Evolutionary conservation across 2,113 vertebrate genomes (phyloP).

Genomic region (Cyanoderma ruficeps): DNA sequence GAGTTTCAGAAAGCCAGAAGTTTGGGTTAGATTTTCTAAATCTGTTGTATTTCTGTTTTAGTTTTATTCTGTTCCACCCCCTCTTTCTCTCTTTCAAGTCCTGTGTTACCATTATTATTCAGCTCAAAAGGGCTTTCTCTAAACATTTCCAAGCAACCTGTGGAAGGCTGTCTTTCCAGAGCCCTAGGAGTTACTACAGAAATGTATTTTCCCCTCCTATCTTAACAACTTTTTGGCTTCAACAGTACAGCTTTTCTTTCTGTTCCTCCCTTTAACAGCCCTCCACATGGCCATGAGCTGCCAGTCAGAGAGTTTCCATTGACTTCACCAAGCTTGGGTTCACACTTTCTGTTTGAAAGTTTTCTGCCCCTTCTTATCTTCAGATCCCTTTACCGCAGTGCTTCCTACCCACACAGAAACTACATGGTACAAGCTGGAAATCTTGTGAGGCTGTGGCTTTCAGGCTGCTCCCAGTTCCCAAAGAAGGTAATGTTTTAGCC

Average conservation of each 20-base stretch:
- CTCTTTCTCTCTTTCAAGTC: not conserved
- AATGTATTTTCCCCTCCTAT: not conserved
- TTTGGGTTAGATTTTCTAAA: not conserved
- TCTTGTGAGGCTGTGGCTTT: not conserved
- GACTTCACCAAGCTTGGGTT: not conserved
- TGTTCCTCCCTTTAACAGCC: not conserved
- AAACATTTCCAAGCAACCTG: not conserved
- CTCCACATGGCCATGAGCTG: not conserved
- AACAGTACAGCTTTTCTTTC: not conserved
- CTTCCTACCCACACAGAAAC: slow-evolving; percentile 36
- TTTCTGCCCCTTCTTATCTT: slow-evolving; percentile 30
- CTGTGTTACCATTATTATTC: not conserved
- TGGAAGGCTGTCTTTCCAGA: not conserved
- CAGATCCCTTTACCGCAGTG: not conserved
- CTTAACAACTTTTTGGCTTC: not conserved
- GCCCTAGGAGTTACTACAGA: not conserved
- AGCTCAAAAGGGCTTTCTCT: not conserved
- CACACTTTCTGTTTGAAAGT: not conserved
- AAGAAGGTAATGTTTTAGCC: not conserved
- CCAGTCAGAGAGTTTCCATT: slow-evolving; percentile 44
- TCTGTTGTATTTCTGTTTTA: not conserved
- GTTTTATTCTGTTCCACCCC: not conserved
- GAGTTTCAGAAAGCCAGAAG: not conserved
- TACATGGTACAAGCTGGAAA: not conserved
- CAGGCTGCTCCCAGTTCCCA: slow-evolving; percentile 8